Evolutionary conservation across 2,888 invertebrate genomes (phyloP), one percentile per base, ranked within the genome.

Genomic region (Uloborus plumipes): DNA sequence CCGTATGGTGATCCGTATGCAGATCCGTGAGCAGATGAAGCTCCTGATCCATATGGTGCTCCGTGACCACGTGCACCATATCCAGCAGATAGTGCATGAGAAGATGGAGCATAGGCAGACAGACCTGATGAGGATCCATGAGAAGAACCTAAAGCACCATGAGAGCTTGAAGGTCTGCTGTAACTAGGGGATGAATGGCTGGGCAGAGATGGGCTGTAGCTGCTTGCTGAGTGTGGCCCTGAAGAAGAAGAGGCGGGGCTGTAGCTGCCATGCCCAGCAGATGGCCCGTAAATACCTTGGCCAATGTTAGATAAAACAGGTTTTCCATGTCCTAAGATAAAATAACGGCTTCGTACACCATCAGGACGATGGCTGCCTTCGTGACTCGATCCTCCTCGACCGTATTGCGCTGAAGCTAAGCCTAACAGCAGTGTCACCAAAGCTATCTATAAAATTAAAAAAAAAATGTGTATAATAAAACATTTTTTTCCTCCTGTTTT

Each of bases 251-350:
- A n/a, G 16, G 64, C 64, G 18, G 69, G 51, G 14, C 70, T 39
- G 49, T 77, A 77, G 50, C 64, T 26, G 7, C 64, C 61, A 61
- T 51, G 22, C 62, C 58, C 64, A 7, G 51, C 39, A 26, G 80
- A 80, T 49, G 80, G 58, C 3, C 80, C 80, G 58, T 74, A 74
- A 13, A 74, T 69, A 11, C 69, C 69, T 22, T 65, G 62, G 20
- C 77, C 77, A 18, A 77, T 39, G 31, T 74, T 26, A 51, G 74
- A 62, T 15, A 73, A 61, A 31, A 74, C 78, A 20, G 15, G n/a
- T 49, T 64, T 53, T 16, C 80, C 80, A 39, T 81, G 80, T 16
- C 80, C 80, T n/a, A 81, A 49, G 22, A 81, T 81, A 59, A 81
- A 81, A 20, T 81, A 81, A 16, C 80, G 69, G 59, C 64, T 81